Percentiles rank a stretch among this genome's conserved stretches.
These are phyloP conservation scores for Lycopodina hypogea DNA, from an alignment of 37 sponge, comb jelly and placozoan genomes.

Conservation along the genomic window DNA sequence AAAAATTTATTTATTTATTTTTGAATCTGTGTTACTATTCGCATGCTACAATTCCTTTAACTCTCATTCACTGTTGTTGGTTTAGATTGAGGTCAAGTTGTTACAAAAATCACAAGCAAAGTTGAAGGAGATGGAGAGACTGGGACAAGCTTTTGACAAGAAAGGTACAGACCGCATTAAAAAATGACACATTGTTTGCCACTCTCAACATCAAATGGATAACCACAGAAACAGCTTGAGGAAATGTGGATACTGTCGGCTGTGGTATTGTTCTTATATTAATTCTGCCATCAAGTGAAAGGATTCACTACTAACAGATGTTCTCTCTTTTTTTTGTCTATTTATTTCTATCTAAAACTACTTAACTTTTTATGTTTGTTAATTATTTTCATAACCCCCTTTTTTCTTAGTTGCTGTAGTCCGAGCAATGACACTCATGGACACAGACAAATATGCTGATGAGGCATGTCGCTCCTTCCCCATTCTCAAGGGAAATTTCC, in stretches of 20 bases:
- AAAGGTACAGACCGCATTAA: slow-evolving; percentile 51
- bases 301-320: too few species aligned
- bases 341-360: too few species aligned
- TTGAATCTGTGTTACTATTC: too few species aligned
- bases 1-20: too few species aligned
- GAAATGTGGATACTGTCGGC: too few species aligned
- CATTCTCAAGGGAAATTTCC: slow-evolving; percentile 34
- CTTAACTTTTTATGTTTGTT: too few species aligned
- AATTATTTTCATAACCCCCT: background rate
- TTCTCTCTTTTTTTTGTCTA: too few species aligned
- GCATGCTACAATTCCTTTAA: too few species aligned
- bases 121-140: slow-evolving; percentile 18
- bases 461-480: slow-evolving; percentile 15
- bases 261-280: too few species aligned
- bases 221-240: background rate
- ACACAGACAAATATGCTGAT: slow-evolving; percentile 3
- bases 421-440: slow-evolving; percentile 2
- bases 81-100: slow-evolving; percentile 56
- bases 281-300: too few species aligned
- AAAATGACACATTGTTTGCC: background rate
- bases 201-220: background rate
- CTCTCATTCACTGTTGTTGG: background rate
- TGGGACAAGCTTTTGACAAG: slow-evolving; percentile 47
- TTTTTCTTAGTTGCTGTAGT: background rate
- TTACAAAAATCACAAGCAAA: slow-evolving; percentile 33